Evolutionary conservation across 1,140 invertebrate species (phyloP), one percentile per base, ranked within the genome.

Genomic region (Gonioctena quinquepunctata): DNA sequence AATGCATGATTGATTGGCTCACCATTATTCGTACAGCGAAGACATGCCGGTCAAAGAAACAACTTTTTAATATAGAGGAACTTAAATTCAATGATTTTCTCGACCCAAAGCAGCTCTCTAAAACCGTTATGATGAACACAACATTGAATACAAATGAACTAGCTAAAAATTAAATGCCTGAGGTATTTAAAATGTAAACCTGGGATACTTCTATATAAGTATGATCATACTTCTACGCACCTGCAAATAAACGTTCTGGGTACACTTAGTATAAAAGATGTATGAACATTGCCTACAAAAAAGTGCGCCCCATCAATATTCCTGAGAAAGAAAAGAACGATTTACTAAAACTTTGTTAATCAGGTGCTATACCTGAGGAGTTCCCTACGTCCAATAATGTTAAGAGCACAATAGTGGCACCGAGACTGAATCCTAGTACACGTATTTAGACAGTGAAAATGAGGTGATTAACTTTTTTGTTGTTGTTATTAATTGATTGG

Each of bases 91-190:
- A 63, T 63, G 56, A 62, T 13, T 68, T 68, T 64, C 4, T 13
- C 2, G 8, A 13, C 33, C 11, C 2, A 28, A 11, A 28, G 27
- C 27, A 28, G 11, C 27, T 28, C 5, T 28, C 27, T 28, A 28
- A 28, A 28, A 28, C 5, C 11, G 2, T 28, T 7, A 28, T 28
- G 1, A 28, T 7, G 27, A 28, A 28, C 27, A 28, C 11, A 5
- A 11, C 11, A 7, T 28, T 7, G 5, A 28, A 28, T 28, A 28
- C 1, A 69, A 42, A 21, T 59, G 4, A 66, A 19, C 26, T 66
- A 28, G 62, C 27, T 66, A 27, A 70, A 70, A 65, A 57, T 70
- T 21, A 65, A 70, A 65, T 70, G 62, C 54, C 16, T 63, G 2
- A 67, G 56, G 19, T 68, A 60, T 26, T 61, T 68, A 25, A 49